Evolutionary conservation across 1,140 invertebrate species (phyloP).

Genomic region (Pomacea maculata): DNA sequence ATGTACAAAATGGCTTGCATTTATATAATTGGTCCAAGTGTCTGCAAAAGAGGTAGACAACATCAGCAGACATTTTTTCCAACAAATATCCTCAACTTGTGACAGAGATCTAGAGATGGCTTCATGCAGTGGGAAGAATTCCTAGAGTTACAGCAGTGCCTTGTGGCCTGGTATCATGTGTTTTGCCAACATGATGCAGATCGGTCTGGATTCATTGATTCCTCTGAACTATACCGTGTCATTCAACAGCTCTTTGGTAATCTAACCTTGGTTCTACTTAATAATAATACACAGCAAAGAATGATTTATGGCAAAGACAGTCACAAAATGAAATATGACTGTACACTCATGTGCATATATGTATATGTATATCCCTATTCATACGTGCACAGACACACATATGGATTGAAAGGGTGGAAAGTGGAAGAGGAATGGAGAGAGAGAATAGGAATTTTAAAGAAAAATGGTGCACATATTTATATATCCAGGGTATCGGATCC

Average conservation of each 20-base stretch:
- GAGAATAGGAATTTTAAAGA: not conserved
- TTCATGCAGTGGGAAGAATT: constrained; percentile 61
- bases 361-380: not conserved
- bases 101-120: constrained; percentile 52
- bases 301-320: not conserved
- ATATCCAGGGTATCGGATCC: constrained; percentile 46
- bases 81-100: constrained; percentile 23
- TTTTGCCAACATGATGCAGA: constrained; percentile 51
- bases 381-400: not conserved
- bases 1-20: not conserved
- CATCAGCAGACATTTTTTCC: not conserved
- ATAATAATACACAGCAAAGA: not conserved
- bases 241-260: constrained; percentile 50
- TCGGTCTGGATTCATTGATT: constrained; percentile 51
- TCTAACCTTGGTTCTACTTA: not conserved
- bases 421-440: too few species aligned
- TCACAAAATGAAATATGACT: not conserved
- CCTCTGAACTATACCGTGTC: constrained; percentile 47
- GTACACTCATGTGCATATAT: not conserved
- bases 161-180: constrained; percentile 51
- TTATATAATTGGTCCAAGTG: not conserved
- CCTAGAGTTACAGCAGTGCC: constrained; percentile 55
- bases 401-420: not conserved
- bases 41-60: not conserved
- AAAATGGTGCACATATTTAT: not conserved